Percentiles rank a stretch among this genome's conserved stretches.
Conservation (phyloP, 1,140 invertebrate species). For the Spodoptera frugiperda region DNA sequence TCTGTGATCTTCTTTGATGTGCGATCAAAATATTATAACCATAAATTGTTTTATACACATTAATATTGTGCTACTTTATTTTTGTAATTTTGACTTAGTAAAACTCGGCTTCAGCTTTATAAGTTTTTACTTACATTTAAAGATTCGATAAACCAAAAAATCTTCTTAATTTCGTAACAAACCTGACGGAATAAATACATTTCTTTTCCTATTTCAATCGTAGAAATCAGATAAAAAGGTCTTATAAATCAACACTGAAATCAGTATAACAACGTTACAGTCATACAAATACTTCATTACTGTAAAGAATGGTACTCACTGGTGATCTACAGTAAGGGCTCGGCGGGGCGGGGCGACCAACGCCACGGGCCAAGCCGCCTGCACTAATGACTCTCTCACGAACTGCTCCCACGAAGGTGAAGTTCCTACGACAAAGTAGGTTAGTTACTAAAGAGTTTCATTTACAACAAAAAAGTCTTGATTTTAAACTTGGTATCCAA, state of each 20-base stretch:
- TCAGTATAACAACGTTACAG: neutral
- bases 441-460: neutral
- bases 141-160: too few relatives aligned
- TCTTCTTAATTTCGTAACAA: too few relatives aligned
- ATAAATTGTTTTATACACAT: too few relatives aligned
- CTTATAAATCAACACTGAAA: neutral
- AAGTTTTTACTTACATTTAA: too few relatives aligned
- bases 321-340: constrained; percentile 79
- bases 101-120: too few relatives aligned
- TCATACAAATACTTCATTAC: neutral
- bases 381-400: constrained; percentile 79
- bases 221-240: neutral
- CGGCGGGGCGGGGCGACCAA: constrained; percentile 76
- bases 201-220: too few relatives aligned
- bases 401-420: constrained; percentile 84
- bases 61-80: too few relatives aligned
- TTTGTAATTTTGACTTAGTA: too few relatives aligned
- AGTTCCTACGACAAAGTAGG: constrained; percentile 65
- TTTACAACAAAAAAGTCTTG: neutral
- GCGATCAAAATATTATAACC: too few relatives aligned
- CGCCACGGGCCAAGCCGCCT: constrained; percentile 82
- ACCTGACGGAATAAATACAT: too few relatives aligned
- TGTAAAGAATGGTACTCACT: constrained; percentile 66
- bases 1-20: too few relatives aligned
- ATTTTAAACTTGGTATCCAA: neutral